phyloP scores from a whole-genome alignment of 2,797 vertebrate species.

The Tapirus indicus region DNA sequence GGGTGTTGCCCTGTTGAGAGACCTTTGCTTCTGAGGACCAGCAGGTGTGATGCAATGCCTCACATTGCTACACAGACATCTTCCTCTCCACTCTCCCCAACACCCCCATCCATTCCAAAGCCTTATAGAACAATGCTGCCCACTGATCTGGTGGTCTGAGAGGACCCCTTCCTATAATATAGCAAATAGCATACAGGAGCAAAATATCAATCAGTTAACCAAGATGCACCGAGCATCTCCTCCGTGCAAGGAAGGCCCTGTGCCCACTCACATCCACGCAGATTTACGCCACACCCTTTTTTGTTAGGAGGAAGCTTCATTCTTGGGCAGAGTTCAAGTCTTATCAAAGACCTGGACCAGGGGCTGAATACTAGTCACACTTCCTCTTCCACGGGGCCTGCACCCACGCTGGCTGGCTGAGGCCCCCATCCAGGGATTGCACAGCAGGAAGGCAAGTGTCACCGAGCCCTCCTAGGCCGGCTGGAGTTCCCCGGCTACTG shows the following conservation, averaged over 20 bases:
- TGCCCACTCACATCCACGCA: neutral
- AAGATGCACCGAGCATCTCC: neutral
- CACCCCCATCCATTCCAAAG: neutral
- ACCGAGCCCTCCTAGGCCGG: neutral
- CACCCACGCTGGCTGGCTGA: neutral
- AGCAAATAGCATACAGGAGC: neutral
- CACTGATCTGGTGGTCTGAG: neutral
- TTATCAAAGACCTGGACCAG: constrained; percentile 53
- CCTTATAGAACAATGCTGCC: neutral
- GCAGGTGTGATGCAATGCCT: neutral
- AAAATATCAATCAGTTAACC: neutral
- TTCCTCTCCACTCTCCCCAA: neutral
- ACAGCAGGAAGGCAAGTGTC: neutral
- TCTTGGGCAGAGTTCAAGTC: neutral
- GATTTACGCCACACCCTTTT: neutral
- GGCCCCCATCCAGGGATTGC: neutral
- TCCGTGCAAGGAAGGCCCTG: neutral
- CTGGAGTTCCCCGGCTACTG: constrained; percentile 55
- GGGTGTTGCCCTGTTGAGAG: neutral
- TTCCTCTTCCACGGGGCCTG: constrained; percentile 57
- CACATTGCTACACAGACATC: neutral
- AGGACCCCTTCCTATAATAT: neutral
- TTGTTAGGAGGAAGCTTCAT: constrained; percentile 7
- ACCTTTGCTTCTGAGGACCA: neutral
- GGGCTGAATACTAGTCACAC: constrained; percentile 38